Conservation (phyloP, 2,113 vertebrate genomes). For the Oncorhynchus kisutch region DNA sequence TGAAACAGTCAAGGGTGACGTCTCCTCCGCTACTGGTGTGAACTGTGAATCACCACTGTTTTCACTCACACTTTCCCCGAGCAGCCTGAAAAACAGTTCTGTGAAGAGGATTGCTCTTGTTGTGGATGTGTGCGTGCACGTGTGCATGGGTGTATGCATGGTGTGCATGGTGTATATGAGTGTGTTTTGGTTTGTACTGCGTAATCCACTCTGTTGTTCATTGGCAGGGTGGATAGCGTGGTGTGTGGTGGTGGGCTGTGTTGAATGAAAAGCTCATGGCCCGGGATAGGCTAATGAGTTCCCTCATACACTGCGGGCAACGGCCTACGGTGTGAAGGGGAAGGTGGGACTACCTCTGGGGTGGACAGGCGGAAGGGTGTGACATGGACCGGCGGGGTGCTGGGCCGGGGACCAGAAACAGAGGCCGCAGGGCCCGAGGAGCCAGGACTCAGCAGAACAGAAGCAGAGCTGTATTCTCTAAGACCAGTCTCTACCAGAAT, state of each 20-base stretch:
- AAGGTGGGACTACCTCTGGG: conserved; percentile 1
- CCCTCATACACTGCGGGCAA: conserved; percentile 10
- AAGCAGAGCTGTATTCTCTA: too few relatives aligned
- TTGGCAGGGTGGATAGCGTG: not conserved
- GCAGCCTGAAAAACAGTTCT: not conserved
- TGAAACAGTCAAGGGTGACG: too few relatives aligned
- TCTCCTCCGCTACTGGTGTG: too few relatives aligned
- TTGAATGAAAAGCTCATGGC: conserved; percentile 26
- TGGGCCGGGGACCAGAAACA: not conserved
- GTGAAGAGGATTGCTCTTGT: not conserved
- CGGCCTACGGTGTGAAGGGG: not conserved
- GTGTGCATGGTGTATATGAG: not conserved
- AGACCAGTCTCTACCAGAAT: too few relatives aligned
- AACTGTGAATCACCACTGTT: too few relatives aligned
- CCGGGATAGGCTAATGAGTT: conserved; percentile 20
- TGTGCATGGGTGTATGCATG: not conserved
- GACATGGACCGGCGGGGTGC: not conserved
- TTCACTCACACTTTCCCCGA: not conserved
- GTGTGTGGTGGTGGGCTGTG: not conserved
- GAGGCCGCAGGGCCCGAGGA: not conserved
- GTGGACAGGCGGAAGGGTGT: conserved; percentile 3
- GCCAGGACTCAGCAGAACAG: too few relatives aligned
- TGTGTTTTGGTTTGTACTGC: not conserved
- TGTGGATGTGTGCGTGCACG: not conserved
- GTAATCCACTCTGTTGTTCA: too few relatives aligned